Base-by-base conservation (phyloP, 2,797 vertebrate species). In the Sebastes miniatus region DNA sequence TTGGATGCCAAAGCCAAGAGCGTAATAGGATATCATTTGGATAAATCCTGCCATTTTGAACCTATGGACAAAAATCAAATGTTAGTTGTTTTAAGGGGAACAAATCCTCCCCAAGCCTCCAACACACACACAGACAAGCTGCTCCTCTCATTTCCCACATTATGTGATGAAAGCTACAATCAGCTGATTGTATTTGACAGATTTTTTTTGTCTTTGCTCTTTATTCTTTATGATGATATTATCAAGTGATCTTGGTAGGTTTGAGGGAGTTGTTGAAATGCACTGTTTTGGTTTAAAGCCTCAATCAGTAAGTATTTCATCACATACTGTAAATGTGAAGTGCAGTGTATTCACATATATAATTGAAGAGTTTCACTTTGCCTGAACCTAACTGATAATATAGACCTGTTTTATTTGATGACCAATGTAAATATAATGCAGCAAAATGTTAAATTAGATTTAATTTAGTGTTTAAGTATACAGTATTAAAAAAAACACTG, bases 1-100 rank as follows among this genome's bases (percentile, higher is more conserved):
- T 87, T 73, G 67, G 70, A 90, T 80, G 79, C 83, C 47, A 27
- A 69, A 75, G 84, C 85, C 88, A 91, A 43, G 67, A 76, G 50
- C n/a, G 76, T 80, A 81, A 87, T 52, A 62, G 65, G 85, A 89
- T 85, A 83, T 77, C 64, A 58, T 81, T 80, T 71, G 73, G 84
- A 67, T 82, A 84, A 87, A 79, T 81, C 64, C 34, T 80, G 75
- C 36, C 62, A 69, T 76, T 81, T 78, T 52, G 27, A 82, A 78
- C 52, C 65, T 54, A 72, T 79, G 82, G 76, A 82, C 39, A 39
- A 70, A 81, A 85, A 80, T 80, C 77, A 80, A 83, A 80, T 73
- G 63, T 64, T 24, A 62, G 61, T 69, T 74, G 71, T 79, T 83
- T 86, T 77, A 77, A 83, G 70, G 67, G 50, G 47, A 80, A 77